Conservation (phyloP, 2,797 vertebrate genomes). For the Amblyopsis hoosieri region DNA sequence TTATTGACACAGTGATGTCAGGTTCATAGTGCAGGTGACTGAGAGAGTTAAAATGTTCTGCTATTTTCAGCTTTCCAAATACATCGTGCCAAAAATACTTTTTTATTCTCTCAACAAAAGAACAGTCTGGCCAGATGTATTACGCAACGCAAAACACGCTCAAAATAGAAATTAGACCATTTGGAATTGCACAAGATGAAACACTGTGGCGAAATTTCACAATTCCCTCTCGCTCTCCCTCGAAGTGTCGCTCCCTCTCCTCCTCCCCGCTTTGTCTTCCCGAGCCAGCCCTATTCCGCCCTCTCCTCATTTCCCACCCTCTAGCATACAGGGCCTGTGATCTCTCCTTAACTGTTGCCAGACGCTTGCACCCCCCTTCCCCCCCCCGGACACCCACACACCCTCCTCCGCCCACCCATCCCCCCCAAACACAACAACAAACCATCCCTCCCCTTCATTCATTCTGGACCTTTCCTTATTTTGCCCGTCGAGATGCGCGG, state of each 20-base stretch:
- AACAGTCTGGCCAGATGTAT: no score
- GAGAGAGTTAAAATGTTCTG: no score
- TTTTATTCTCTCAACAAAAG: no score
- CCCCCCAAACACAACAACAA: constrained; percentile 69
- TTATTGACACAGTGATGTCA: no score
- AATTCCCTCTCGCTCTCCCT: constrained; percentile 62
- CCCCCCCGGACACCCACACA: constrained; percentile 30
- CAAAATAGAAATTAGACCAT: constrained; percentile 54
- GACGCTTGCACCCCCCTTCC: constrained; percentile 58
- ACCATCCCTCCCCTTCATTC: constrained; percentile 27
- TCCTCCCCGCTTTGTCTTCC: constrained; percentile 33
- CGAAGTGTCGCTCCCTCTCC: constrained; percentile 40
- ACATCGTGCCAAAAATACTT: no score
- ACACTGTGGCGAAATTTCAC: constrained; percentile 44
- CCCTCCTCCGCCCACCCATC: constrained; percentile 5
- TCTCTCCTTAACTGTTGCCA: constrained; percentile 83
- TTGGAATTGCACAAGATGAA: constrained; percentile 21
- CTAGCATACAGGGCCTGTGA: constrained; percentile 64
- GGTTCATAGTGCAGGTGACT: no score
- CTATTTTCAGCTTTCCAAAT: no score
- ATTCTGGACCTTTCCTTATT: constrained; percentile 8
- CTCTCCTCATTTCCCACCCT: constrained; percentile 74
- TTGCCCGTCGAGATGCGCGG: no score
- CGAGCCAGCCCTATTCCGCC: constrained; percentile 17
- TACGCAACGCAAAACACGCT: constrained; percentile 10